Evolutionary conservation across 2,797 vertebrate species (phyloP).

Genomic region (Gymnoscopelus microlampas): DNA sequence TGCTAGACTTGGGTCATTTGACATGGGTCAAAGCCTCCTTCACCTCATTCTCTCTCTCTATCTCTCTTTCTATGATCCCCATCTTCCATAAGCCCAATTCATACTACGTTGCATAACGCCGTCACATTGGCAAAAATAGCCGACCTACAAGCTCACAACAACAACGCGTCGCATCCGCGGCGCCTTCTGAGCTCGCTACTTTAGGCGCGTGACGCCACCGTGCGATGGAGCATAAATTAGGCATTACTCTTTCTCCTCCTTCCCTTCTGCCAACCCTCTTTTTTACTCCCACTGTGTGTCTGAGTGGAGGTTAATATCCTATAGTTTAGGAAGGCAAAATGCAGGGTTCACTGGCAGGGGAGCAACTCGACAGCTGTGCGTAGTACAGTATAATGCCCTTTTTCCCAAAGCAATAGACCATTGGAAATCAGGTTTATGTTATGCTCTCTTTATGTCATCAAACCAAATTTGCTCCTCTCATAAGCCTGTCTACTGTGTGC

Average conservation of each 20-base stretch:
- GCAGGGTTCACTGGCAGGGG: conserved; percentile 32
- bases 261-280: too few species aligned
- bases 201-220: too few species aligned
- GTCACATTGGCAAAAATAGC: too few species aligned
- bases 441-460: neutral
- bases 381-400: too few species aligned
- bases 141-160: too few species aligned
- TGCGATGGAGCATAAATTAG: too few species aligned
- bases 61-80: conserved; percentile 27
- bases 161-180: too few species aligned
- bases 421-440: too few species aligned
- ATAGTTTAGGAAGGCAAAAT: conserved; percentile 45
- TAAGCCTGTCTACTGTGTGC: conserved; percentile 13
- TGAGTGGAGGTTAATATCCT: conserved; percentile 38
- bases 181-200: too few species aligned
- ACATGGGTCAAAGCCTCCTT: conserved; percentile 64
- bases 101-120: too few species aligned
- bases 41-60: conserved; percentile 27
- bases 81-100: neutral
- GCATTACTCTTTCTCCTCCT: conserved; percentile 18
- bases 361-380: neutral
- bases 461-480: conserved; percentile 3
- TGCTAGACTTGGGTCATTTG: conserved; percentile 54
- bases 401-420: too few species aligned
- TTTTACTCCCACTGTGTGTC: conserved; percentile 25